These are phyloP conservation scores for Oncopeltus fasciatus DNA, from an alignment of 1,140 invertebrate species.

Conservation along the genomic window DNA sequence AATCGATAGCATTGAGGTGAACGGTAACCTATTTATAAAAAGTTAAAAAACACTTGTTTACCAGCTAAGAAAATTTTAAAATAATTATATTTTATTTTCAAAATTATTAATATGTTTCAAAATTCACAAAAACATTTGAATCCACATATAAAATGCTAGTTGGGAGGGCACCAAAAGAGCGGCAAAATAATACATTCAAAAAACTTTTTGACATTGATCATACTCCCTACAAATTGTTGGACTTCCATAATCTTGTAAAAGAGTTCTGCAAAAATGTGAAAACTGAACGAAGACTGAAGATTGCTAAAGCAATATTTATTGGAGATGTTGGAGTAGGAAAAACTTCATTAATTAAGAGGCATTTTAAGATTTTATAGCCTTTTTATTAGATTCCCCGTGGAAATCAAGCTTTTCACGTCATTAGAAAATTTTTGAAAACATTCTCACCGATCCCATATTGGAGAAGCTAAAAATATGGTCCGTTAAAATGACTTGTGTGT, in stretches of 20 bases:
- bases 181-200: background rate
- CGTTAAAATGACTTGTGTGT: too few relatives aligned
- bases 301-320: slow-evolving; percentile 51
- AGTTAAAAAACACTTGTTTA: too few relatives aligned
- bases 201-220: background rate
- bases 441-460: too few relatives aligned
- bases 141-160: background rate
- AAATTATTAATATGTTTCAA: too few relatives aligned
- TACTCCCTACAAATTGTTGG: slow-evolving; percentile 7
- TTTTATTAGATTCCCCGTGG: background rate
- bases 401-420: too few relatives aligned
- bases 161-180: background rate
- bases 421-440: too few relatives aligned
- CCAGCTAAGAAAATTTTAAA: too few relatives aligned
- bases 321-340: slow-evolving; percentile 71
- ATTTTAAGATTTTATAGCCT: slow-evolving; percentile 16
- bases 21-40: too few relatives aligned
- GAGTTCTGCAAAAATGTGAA: background rate
- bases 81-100: too few relatives aligned
- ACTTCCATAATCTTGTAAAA: background rate
- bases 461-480: too few relatives aligned
- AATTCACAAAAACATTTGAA: too few relatives aligned
- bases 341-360: slow-evolving; percentile 61
- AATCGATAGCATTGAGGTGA: too few relatives aligned
- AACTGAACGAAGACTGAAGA: slow-evolving; percentile 14